Percentiles rank a stretch among this genome's conserved stretches.
These are phyloP conservation scores for Drosophila bocqueti DNA, from an alignment of 1,140 invertebrate genomes.

Conservation along the genomic window DNA sequence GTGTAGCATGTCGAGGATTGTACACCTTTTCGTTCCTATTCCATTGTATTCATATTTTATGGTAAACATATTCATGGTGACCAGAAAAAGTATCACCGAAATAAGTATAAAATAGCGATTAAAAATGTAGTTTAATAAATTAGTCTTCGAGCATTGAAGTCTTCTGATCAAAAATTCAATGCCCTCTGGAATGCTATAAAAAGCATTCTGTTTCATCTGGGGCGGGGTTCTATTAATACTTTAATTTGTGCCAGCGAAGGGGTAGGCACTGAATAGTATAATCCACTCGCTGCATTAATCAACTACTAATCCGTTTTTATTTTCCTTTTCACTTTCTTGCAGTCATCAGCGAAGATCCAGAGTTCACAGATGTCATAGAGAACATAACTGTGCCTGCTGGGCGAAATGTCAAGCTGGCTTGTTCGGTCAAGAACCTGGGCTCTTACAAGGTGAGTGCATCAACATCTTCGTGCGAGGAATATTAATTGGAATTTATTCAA, in stretches of 20 bases:
- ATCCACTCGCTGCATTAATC: slow-evolving; percentile 29
- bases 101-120: neutral
- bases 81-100: neutral
- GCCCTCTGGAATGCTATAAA: neutral
- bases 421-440: slow-evolving; percentile 95
- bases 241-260: neutral
- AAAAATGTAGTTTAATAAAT: neutral
- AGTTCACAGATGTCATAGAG: slow-evolving; percentile 89
- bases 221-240: slow-evolving; percentile 23
- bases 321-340: slow-evolving; percentile 76
- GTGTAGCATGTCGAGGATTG: neutral
- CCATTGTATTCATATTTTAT: neutral
- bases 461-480: neutral
- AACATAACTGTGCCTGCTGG: slow-evolving; percentile 92
- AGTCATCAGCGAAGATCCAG: slow-evolving; percentile 89
- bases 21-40: neutral
- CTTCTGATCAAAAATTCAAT: neutral
- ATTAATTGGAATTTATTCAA: neutral
- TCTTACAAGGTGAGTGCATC: slow-evolving; percentile 90
- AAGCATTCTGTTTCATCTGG: neutral
- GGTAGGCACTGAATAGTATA: slow-evolving; percentile 3
- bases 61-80: neutral
- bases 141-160: neutral
- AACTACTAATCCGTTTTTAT: slow-evolving; percentile 6
- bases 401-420: slow-evolving; percentile 93